phyloP scores from a whole-genome alignment of 2,113 vertebrate species.

The Hyaena hyaena region DNA sequence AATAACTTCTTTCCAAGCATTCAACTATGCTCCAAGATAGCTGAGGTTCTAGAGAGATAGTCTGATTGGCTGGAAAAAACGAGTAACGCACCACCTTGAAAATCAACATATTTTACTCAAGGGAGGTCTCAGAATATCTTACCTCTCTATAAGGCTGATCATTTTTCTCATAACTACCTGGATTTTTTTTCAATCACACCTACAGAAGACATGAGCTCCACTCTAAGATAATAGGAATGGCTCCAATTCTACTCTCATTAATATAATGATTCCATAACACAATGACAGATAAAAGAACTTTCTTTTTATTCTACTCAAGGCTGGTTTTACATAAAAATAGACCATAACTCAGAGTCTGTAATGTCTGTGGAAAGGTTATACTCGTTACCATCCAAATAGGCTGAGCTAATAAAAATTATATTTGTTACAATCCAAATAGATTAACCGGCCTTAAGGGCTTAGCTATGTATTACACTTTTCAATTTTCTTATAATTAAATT shows the following conservation, averaged over 20 bases:
- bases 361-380: constrained; percentile 88
- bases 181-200: constrained; percentile 13
- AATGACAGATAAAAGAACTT: constrained; percentile 86
- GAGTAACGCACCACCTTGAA: background rate
- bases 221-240: constrained; percentile 75
- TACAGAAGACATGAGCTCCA: constrained; percentile 55
- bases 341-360: constrained; percentile 88
- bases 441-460: constrained; percentile 89
- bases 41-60: background rate
- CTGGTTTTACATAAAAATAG: constrained; percentile 88
- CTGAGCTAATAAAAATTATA: constrained; percentile 91
- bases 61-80: background rate
- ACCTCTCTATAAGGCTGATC: constrained; percentile 57
- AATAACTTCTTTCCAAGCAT: background rate
- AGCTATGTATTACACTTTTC: constrained; percentile 88
- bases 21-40: background rate
- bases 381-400: constrained; percentile 88
- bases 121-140: constrained; percentile 31
- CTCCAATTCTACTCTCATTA: constrained; percentile 75
- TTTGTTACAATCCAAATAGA: constrained; percentile 91
- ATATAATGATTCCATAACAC: constrained; percentile 83
- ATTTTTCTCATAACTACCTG: constrained; percentile 63
- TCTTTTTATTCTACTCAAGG: constrained; percentile 85
- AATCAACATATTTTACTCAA: constrained; percentile 49
- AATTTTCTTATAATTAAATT: constrained; percentile 92